Evolutionary conservation across 2,797 vertebrate genomes (phyloP), one percentile per base, ranked within the genome.

Genomic region (Dendrocincla fuliginosa): DNA sequence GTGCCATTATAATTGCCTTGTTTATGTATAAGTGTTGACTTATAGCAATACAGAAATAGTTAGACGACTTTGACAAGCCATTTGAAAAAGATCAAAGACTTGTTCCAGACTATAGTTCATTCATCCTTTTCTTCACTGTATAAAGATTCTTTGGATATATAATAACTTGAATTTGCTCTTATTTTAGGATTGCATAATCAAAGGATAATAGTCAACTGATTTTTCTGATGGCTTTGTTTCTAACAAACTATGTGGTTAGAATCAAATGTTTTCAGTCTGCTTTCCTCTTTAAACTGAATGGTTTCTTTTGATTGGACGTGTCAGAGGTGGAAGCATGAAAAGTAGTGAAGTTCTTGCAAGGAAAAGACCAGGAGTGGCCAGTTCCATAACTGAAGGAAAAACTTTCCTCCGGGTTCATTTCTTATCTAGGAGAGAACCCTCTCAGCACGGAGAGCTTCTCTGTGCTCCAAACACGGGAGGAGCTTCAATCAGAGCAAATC

Each of bases 11-110:
- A 88, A 68, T 83, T 88, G 27, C 32, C 53, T 93, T 95, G 93
- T 95, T 97, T 97, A 91, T 93, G 73, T 75, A 20, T 60, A 83
- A 56, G n/a, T 60, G 92, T 93, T 96, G 92, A 92, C 49, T 74
- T 88, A 47, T 1, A 93, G 42, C 64, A 87, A 3, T 60, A 49
- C 32, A 90, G 84, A 56, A 69, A 6, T 68, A 65, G 30, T 83
- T 91, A 88, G 92, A 89, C 78, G 83, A 50, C 81, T 96, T 85
- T 91, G 86, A 95, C 93, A 93, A 47, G 53, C 49, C n/a, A 16
- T 85, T 89, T 89, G 81, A 41, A 85, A 83, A 92, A 82, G 93
- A 93, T 95, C 75, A 91, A 75, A 94, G 92, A 3, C 59, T 23
- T 75, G n/a, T 55, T 95, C 49, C 46, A 61, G 69, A 30, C 46